Conservation (phyloP, 2,113 vertebrate genomes). For the Struthidea cinerea region DNA sequence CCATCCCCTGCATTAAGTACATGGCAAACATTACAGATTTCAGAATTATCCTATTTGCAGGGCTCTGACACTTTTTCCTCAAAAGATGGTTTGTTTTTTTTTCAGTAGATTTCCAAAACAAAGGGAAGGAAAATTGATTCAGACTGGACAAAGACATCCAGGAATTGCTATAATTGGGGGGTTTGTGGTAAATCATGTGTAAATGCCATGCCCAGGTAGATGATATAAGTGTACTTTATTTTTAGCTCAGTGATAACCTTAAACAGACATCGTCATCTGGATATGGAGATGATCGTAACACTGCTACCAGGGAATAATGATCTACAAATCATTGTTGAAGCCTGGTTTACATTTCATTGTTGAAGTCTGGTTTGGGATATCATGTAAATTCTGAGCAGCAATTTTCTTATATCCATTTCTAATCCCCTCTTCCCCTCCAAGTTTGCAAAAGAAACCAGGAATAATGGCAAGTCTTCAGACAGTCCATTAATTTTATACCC, state of each 20-base stretch:
- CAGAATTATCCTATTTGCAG: not conserved
- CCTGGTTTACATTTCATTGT: not conserved
- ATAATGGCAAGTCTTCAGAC: conserved; percentile 39
- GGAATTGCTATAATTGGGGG: not conserved
- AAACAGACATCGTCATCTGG: not conserved
- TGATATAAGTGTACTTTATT: not conserved
- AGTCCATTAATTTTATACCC: conserved; percentile 56
- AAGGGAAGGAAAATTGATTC: not conserved
- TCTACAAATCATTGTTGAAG: not conserved
- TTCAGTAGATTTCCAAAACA: not conserved
- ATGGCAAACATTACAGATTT: not conserved
- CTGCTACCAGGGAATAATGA: not conserved
- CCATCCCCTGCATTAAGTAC: not conserved
- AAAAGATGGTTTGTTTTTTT: rapidly evolving
- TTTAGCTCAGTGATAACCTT: not conserved
- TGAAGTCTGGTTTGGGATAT: not conserved
- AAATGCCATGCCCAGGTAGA: not conserved
- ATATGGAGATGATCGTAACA: not conserved
- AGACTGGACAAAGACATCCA: not conserved
- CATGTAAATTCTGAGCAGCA: not conserved
- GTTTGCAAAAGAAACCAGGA: not conserved
- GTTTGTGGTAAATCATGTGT: not conserved
- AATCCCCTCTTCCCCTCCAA: not conserved
- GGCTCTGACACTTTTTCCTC: not conserved
- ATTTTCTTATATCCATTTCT: conserved; percentile 33